Evolutionary conservation across 2,888 invertebrate species (phyloP), one percentile per base, ranked within the genome.

Genomic region (Dusona sp.): DNA sequence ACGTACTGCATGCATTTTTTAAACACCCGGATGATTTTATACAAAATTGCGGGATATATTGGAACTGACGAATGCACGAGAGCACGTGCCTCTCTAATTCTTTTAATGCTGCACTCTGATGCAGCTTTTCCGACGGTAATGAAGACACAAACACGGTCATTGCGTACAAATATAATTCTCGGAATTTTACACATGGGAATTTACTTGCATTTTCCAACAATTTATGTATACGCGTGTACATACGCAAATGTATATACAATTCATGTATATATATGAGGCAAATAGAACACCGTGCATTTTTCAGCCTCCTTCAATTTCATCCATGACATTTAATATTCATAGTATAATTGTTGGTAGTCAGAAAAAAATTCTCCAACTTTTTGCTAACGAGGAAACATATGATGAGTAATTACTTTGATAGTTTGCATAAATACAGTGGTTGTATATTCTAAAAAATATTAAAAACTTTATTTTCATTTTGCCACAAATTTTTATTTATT

Each of bases 111-210:
- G 79, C 51, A 70, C 51, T 64, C 29, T 82, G 79, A 64, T 57
- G 77, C 73, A 78, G 75, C 74, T 79, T 64, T 48, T 36, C 72
- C 33, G 48, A 61, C 54, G 73, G 57, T 79, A 85, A 85, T 85
- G 85, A 83, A 83, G 85, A 85, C 75, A 54, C 83, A 83, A 80
- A 75, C 82, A 54, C 51, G 72, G 70, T 68, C 75, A 79, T 79
- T 79, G 74, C 45, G 74, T 83, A 54, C 74, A 74, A 79, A 82
- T 82, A 79, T 85, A 83, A 85, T 83, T 83, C 82, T 51, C 54
- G 70, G 65, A n/a, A 72, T 75, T 78, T 85, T 83, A 79, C 79
- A 77, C 75, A 57, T 22, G 85, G 79, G 82, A 83, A 51, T 68
- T 68, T 79, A 79, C 70, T 79, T 75, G 61, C 19, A 16, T 45